A percentile compares a stretch with the other conserved stretches of the same genome.
These are phyloP conservation scores for Psephotus haematonotus DNA, from an alignment of 2,113 vertebrate genomes.

Conservation along the genomic window DNA sequence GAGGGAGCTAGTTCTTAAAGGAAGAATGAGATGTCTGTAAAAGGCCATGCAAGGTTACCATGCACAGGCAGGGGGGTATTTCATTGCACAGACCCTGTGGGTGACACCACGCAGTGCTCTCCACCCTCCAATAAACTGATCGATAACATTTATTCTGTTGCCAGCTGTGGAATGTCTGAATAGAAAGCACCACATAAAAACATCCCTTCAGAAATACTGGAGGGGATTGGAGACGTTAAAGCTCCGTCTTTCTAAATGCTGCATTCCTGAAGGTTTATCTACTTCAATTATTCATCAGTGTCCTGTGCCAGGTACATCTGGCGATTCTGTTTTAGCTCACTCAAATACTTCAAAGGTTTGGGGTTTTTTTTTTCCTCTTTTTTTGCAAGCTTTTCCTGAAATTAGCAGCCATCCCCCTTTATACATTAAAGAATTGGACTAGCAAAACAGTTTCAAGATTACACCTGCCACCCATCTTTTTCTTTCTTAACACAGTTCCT, in stretches of 20 bases:
- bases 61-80: not conserved
- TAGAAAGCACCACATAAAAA: not conserved
- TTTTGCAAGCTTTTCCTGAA: not conserved
- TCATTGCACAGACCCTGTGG: not conserved
- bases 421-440: not conserved
- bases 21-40: not conserved
- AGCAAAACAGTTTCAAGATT: not conserved
- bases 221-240: not conserved
- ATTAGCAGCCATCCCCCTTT: not conserved
- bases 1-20: not conserved
- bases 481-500: not conserved
- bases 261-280: not conserved
- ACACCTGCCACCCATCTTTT: not conserved
- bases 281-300: not conserved
- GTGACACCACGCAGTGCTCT: not conserved
- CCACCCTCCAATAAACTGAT: not conserved
- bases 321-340: not conserved
- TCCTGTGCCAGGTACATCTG: not conserved
- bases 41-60: not conserved
- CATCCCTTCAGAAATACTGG: not conserved
- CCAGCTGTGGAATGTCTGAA: not conserved
- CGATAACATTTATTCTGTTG: not conserved
- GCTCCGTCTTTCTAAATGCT: not conserved
- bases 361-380: fast-evolving
- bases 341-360: not conserved